Conservation (phyloP, 2,888 invertebrate species). For the Diplazon laetatorius region DNA sequence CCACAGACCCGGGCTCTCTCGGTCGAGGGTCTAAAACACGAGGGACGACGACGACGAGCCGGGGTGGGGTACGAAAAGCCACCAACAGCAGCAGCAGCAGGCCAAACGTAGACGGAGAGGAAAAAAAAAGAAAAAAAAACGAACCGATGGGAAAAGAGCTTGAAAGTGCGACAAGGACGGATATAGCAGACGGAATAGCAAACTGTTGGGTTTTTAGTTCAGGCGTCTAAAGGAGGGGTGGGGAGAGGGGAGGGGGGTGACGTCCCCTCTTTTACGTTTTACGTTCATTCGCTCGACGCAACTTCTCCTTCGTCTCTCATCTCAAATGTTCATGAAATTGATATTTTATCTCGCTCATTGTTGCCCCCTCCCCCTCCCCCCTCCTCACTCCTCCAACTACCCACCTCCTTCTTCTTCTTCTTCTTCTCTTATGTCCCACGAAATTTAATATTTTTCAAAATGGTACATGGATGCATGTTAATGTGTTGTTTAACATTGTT, state of each 20-base stretch:
- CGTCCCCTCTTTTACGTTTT: conserved; percentile 51
- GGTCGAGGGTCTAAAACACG: conserved; percentile 43
- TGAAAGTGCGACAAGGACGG: conserved; percentile 13
- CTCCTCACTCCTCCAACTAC: too few relatives aligned
- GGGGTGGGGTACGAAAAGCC: conserved; percentile 13
- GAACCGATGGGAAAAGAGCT: conserved; percentile 9
- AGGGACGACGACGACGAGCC: conserved; percentile 45
- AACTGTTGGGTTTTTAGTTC: conserved; percentile 49
- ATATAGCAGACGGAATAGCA: conserved; percentile 43
- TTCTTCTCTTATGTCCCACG: too few relatives aligned
- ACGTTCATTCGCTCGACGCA: conserved; percentile 51
- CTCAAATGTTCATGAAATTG: too few relatives aligned
- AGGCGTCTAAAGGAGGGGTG: conserved; percentile 48
- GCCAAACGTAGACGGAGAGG: neutral
- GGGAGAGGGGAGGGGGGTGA: too few relatives aligned
- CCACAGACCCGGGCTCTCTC: neutral
- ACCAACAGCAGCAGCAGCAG: conserved; percentile 7
- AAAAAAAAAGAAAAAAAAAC: neutral
- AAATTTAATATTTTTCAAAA: too few relatives aligned
- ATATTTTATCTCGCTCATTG: too few relatives aligned
- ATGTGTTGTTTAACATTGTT: too few relatives aligned
- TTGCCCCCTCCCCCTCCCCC: too few relatives aligned
- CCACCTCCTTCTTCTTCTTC: too few relatives aligned
- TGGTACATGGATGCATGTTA: too few relatives aligned
- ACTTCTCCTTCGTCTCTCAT: conserved; percentile 6